phyloP scores from a whole-genome alignment of 2,888 invertebrate species.

The Rhopalosiphum nymphaeae region DNA sequence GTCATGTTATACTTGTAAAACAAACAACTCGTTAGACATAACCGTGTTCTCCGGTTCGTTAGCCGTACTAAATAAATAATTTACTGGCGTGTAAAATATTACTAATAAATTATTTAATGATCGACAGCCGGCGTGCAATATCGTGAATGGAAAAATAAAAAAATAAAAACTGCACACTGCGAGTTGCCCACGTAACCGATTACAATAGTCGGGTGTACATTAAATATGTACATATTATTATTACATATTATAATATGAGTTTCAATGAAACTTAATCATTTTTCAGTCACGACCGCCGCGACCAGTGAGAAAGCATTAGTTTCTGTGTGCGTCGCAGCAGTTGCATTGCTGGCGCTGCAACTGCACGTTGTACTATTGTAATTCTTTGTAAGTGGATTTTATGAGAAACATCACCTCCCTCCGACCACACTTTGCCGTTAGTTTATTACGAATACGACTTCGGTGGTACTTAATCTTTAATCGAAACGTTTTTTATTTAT shows the following conservation, averaged over 20 bases:
- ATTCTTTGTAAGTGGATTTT: slow-evolving; percentile 5
- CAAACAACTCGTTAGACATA: neutral
- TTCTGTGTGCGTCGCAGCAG: neutral
- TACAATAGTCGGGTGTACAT: neutral
- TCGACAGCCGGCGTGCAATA: neutral
- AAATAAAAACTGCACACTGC: neutral
- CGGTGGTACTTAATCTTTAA: slow-evolving; percentile 34
- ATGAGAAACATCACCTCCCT: neutral
- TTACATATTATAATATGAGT: neutral
- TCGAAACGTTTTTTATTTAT: slow-evolving; percentile 14
- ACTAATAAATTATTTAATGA: neutral
- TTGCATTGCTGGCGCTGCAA: slow-evolving; percentile 11
- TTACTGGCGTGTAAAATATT: neutral
- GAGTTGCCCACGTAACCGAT: neutral
- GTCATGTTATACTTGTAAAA: neutral
- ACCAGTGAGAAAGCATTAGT: neutral
- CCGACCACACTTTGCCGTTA: neutral
- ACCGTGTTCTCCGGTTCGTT: neutral
- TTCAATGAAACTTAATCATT: neutral
- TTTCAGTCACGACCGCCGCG: neutral
- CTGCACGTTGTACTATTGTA: neutral
- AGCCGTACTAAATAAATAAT: neutral
- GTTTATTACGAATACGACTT: slow-evolving; percentile 27
- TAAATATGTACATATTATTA: neutral
- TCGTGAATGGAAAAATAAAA: neutral